Percentiles rank a stretch among this genome's conserved stretches.
Conservation (phyloP, 2,888 invertebrate species). For the Antitype chi region DNA sequence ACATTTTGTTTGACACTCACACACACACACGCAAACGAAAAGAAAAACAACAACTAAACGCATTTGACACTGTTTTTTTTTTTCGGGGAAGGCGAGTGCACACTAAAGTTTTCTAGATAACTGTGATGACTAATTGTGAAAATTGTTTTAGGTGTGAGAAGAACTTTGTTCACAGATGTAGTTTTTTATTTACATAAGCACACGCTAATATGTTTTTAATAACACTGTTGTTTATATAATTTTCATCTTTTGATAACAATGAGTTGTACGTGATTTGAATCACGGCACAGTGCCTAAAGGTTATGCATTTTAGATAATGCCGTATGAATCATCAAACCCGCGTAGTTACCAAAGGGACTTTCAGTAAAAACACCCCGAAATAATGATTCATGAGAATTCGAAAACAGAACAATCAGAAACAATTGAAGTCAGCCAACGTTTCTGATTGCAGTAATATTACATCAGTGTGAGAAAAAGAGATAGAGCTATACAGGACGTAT, state of each 20-base stretch:
- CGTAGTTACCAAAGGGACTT: neutral
- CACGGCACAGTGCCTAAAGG: neutral
- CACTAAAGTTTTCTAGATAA: constrained; percentile 37
- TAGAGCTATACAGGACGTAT: neutral
- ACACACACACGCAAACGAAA: constrained; percentile 59
- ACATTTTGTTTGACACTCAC: constrained; percentile 48
- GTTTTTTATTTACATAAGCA: constrained; percentile 26
- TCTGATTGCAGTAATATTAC: neutral
- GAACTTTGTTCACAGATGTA: neutral
- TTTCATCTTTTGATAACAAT: constrained; percentile 12
- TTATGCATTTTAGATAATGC: neutral
- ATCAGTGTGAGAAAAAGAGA: neutral
- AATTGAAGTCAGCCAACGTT: neutral
- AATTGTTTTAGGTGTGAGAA: constrained; percentile 6
- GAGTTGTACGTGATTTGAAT: constrained; percentile 1
- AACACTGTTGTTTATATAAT: neutral
- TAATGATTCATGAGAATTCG: neutral
- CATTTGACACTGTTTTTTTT: constrained; percentile 44
- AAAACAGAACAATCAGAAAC: constrained; percentile 15
- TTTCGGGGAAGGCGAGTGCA: constrained; percentile 66
- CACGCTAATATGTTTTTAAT: constrained; percentile 25
- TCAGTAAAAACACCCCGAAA: neutral
- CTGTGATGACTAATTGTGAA: constrained; percentile 35
- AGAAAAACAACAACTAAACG: constrained; percentile 55
- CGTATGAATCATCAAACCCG: neutral